Conservation (phyloP, 2,797 vertebrate species). For the Diceros bicornis region DNA sequence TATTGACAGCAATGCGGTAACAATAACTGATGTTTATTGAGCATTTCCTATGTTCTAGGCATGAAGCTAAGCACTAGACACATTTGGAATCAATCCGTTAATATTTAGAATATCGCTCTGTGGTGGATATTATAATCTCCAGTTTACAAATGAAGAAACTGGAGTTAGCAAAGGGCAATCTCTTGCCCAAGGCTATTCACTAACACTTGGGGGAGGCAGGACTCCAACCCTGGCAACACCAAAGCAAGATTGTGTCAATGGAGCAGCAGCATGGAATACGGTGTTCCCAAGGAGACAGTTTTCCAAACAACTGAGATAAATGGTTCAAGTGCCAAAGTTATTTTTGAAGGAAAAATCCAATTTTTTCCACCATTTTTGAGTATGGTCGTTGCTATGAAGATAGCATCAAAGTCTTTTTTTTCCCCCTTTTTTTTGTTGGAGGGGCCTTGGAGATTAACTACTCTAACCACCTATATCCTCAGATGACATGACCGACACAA, state of each 20-base stretch:
- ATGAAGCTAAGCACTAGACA: not conserved
- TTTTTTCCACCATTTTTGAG: not conserved
- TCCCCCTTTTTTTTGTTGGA: not conserved
- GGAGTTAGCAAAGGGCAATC: not conserved
- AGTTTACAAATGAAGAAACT: not conserved
- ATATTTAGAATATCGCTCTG: not conserved
- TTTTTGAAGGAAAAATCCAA: not conserved
- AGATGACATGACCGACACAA: not conserved
- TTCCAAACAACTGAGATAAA: not conserved
- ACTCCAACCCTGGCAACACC: not conserved
- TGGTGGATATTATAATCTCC: not conserved
- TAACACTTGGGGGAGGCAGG: not conserved
- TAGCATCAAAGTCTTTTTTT: not conserved
- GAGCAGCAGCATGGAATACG: not conserved
- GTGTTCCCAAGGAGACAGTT: not conserved
- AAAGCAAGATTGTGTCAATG: not conserved
- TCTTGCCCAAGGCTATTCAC: not conserved
- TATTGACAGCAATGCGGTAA: not conserved
- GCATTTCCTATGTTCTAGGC: not conserved
- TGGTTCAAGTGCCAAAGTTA: not conserved
- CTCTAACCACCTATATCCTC: constrained; percentile 11
- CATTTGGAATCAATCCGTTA: not conserved
- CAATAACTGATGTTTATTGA: not conserved
- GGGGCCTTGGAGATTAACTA: not conserved
- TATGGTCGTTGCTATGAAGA: not conserved